A percentile compares a stretch with the other conserved stretches of the same genome.
phyloP scores from a whole-genome alignment of 2,113 vertebrate species.

The Megaceryle maxima region DNA sequence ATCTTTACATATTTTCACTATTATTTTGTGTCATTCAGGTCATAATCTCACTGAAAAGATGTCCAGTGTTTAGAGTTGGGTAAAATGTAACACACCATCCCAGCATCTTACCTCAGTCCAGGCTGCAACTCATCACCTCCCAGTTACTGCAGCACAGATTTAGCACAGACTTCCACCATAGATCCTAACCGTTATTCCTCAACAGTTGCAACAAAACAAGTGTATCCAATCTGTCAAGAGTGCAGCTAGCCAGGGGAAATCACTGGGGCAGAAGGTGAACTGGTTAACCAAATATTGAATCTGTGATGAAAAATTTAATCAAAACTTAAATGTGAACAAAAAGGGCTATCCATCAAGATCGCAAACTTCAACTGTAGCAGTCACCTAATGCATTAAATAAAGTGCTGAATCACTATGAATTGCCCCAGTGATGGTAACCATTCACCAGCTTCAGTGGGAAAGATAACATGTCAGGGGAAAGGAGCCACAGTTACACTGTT shows the following conservation, averaged over 20 bases:
- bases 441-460: background rate
- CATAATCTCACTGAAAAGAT: background rate
- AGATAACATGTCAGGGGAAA: background rate
- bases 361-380: background rate
- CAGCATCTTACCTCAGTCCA: background rate
- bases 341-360: background rate
- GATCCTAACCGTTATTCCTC: background rate
- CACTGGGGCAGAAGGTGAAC: background rate
- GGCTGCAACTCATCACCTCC: background rate
- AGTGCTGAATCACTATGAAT: background rate
- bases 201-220: background rate
- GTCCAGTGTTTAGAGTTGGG: background rate
- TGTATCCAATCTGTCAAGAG: background rate
- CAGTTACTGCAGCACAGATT: background rate
- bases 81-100: background rate
- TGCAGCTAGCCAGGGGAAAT: background rate
- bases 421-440: background rate
- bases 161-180: background rate
- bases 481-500: background rate
- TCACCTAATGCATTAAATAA: background rate
- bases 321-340: conserved; percentile 30
- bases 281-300: conserved; percentile 27
- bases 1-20: background rate
- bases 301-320: conserved; percentile 44
- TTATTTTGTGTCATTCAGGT: background rate